Evolutionary conservation across 2,888 invertebrate genomes (phyloP).

Genomic region (Abscondita cerata): DNA sequence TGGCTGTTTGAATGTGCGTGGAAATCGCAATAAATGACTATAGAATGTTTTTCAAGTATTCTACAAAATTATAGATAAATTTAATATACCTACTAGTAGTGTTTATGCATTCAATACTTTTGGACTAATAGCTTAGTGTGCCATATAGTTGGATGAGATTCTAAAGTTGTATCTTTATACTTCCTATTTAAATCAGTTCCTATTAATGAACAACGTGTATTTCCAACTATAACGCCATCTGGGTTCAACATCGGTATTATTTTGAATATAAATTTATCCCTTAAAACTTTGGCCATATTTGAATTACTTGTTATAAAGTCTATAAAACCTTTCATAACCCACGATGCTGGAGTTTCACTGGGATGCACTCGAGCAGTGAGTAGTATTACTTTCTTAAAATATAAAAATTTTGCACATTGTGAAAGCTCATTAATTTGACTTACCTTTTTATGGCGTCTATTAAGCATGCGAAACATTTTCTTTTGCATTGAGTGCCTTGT

Average conservation of each 20-base stretch:
- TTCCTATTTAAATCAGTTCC: conserved; percentile 95
- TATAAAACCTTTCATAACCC: conserved; percentile 97
- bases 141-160: conserved; percentile 94
- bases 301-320: conserved; percentile 88
- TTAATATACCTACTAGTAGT: too few relatives aligned
- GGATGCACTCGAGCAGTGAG: conserved; percentile 94
- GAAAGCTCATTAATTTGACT: too few relatives aligned
- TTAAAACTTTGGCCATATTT: conserved; percentile 78
- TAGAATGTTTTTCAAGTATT: conserved; percentile 87
- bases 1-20: conserved; percentile 95
- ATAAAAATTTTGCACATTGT: too few relatives aligned
- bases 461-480: too few relatives aligned
- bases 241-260: conserved; percentile 96
- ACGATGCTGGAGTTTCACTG: conserved; percentile 92
- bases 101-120: conserved; percentile 59
- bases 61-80: too few relatives aligned
- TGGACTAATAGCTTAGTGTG: conserved; percentile 90
- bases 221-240: conserved; percentile 92
- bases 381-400: conserved; percentile 88
- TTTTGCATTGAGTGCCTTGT: too few relatives aligned
- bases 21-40: conserved; percentile 90
- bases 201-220: conserved; percentile 88
- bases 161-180: conserved; percentile 90
- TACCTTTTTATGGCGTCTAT: too few relatives aligned
- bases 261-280: conserved; percentile 95